Evolutionary conservation across 2,797 vertebrate genomes (phyloP), one percentile per base, ranked within the genome.

Genomic region (Lutjanus campechanus): DNA sequence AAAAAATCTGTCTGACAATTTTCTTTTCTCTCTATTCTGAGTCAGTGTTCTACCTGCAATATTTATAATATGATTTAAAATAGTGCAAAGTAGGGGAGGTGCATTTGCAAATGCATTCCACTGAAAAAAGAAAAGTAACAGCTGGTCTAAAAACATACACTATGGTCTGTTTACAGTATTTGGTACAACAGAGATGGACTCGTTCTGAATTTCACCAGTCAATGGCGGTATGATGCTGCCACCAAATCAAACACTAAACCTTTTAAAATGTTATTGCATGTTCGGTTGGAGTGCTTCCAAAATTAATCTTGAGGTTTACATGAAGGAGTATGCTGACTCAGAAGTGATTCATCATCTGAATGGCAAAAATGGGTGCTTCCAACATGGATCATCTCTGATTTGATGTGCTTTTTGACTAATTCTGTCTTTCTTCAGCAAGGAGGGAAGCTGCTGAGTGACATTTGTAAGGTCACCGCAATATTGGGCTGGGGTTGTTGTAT

Each of bases 291-390:
- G 15, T 43, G 58, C 17, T 80, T 56, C 43, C 64, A 71, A 69
- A 81, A 69, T 49, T 15, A 68, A 77, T 66, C 73, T 63, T 13
- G 8, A 53, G 63, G 62, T 11, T 67, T 74, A 72, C 20, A 51
- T 54, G 54, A 64, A 59, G 69, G 62, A 64, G 82, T 55, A 69
- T 19, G 44, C 90, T 92, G 92, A 92, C 90, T 93, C 91, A 91
- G 88, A 90, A 76, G 75, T 69, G 73, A 93, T 64, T 89, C 87
- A 89, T 89, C 76, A 68, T 76, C 44, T 69, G 70, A 73, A 86
- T 69, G 65, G 84, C 86, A 85, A 75, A 72, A 68, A 85, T 59
- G 64, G 77, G 66, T 63, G 81, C 70, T 82, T 68, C 68, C 49
- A 67, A 81, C 53, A 25, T 8, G 65, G 66, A 79, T 88, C 56